Evolutionary conservation across 1,140 invertebrate genomes (phyloP).

Genomic region (Drosophila lowei): DNA sequence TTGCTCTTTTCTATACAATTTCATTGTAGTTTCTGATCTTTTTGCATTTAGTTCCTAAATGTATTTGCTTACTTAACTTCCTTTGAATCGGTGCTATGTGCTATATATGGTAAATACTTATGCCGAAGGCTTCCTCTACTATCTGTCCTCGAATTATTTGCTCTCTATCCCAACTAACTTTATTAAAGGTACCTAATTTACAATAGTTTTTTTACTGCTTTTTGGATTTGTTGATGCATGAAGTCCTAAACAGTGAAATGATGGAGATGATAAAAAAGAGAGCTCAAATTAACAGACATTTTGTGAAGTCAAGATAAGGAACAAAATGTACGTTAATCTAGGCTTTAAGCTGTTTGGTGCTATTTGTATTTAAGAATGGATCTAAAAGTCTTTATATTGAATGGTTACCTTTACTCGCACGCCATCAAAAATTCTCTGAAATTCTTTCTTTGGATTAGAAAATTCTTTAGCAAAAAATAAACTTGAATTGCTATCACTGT

Average conservation of each 20-base stretch:
- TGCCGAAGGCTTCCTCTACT: constrained; percentile 41
- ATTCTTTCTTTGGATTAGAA: no score
- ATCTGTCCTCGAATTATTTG: constrained; percentile 28
- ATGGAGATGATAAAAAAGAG: neutral
- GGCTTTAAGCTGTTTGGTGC: no score
- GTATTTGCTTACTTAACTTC: constrained; percentile 44
- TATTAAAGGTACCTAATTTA: constrained; percentile 82
- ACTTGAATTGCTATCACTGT: neutral
- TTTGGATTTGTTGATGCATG: neutral
- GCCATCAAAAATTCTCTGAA: no score
- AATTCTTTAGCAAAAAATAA: no score
- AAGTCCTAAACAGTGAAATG: constrained; percentile 1
- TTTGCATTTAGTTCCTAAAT: constrained; percentile 56
- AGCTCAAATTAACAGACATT: neutral
- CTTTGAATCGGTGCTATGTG: constrained; percentile 57
- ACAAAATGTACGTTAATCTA: neutral
- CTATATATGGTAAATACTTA: constrained; percentile 47
- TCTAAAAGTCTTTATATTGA: no score
- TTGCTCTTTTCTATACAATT: constrained; percentile 66
- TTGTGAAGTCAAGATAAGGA: neutral
- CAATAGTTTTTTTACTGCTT: constrained; percentile 63
- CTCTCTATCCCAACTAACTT: constrained; percentile 39
- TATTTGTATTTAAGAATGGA: no score
- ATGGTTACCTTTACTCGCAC: no score
- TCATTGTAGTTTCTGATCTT: constrained; percentile 69